Evolutionary conservation across 1,140 invertebrate genomes (phyloP), one percentile per base, ranked within the genome.

Genomic region (Psilanteris sp.): DNA sequence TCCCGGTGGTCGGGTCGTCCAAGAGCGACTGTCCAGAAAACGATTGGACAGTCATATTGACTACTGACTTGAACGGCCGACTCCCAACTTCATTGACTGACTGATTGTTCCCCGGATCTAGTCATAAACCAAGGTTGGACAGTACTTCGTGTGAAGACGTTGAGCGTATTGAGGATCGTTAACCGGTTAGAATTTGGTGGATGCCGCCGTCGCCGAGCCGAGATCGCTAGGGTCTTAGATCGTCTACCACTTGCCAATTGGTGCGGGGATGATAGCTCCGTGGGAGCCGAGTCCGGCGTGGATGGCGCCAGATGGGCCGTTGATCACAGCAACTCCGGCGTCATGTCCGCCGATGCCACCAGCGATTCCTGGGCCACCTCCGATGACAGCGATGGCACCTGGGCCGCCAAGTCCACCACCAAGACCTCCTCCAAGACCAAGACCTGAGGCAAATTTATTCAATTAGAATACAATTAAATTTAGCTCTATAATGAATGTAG

Each of bases 141-240:
- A 79, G 80, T 81, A 70, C 82, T 82, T 80, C 79, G 77, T 79
- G 79, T 85, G 82, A 85, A 84, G 83, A 86, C 83, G 83, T 84
- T 85, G 78, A 82, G 83, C 83, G 83, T 84, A 83, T 82, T 81
- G 83, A 87, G 81, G 83, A 83, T 87, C 81, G 79, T 81, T 82
- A 83, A 88, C 83, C 85, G 86, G 81, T 86, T 81, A 81, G 83
- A 84, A 75, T 83, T 83, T 87, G 86, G 84, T 88, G 78, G 81
- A 55, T 85, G 87, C 85, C 87, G 86, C 87, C 87, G 87, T 88
- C 84, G 87, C 87, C 86, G 85, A 85, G 86, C 87, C 87, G 87
- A 88, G 87, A 88, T 89, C 86, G 84, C 85, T 87, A 80, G 80
- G 85, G 81, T 86, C 76, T 83, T 83, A 81, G 81, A 83, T 79